Evolutionary conservation across 2,113 vertebrate species (phyloP), one percentile per base, ranked within the genome.

Genomic region (Pelusios castaneus): DNA sequence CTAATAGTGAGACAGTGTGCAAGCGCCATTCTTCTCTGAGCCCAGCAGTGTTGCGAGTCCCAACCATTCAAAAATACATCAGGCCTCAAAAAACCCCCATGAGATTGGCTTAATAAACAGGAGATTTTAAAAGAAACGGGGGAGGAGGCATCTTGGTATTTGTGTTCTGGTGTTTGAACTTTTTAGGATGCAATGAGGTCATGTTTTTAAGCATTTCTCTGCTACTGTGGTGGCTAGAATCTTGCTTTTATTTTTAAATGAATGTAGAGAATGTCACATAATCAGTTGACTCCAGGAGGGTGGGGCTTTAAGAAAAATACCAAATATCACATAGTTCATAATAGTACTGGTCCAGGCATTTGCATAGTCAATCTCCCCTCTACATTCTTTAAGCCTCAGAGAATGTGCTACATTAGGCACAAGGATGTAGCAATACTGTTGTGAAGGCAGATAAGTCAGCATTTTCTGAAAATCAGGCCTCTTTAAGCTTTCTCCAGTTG

Each of bases 111-210:
- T 63, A 34, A 60, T n/a, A 60, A 60, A 63, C 13, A 63, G 58
- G 29, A 0, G 58, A 63, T n/a, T 27, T 43, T 45, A n/a, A 83
- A 75, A 29, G 11, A 78, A 63, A 8, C 6, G 31, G 2, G 13
- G n/a, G 41, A 31, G 63, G 29, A 14, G 47, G 31, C 4, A 6
- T 56, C 56, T 86, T 89, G 82, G 41, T 27, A 3, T 2, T n/a
- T 63, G 58, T 13, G 6, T 31, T 8, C 5, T 85, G 22, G 1
- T 0, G n/a, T 63, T 94, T 93, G 52, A 55, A 56, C 85, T 94
- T 49, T 63, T 34, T 63, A 63, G 49, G 2, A 2, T 52, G 10
- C 1, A 1, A 6, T 38, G 0, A 0, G 27, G 8, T n/a, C n/a
- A n/a, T n/a, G n/a, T n/a, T n/a, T n/a, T n/a, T n/a, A n/a, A n/a